Evolutionary conservation across 2,888 invertebrate genomes (phyloP), one percentile per base, ranked within the genome.

Genomic region (Acleris literana): DNA sequence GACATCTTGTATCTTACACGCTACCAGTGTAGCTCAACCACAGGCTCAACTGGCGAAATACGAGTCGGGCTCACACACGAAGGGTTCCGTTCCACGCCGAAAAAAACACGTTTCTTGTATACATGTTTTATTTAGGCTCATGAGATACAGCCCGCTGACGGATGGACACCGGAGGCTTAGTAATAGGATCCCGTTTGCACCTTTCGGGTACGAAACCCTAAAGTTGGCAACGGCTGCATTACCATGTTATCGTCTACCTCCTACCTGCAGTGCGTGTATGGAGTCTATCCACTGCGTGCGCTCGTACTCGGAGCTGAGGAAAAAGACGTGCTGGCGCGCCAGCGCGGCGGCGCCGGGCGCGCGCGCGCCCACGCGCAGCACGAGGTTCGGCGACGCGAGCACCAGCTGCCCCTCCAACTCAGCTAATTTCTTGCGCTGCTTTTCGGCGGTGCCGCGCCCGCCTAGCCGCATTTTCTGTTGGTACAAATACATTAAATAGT

Each of bases 231-330:
- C 13, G 39, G 33, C 11, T 3, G 33, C 11, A 2, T 33, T 33
- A 11, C 33, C 11, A 7, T 33, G 3, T 3, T 3, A 33, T 11
- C 33, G 11, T 33, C 11, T 33, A 2, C 11, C 2, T 5, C n/a
- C 17, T 61, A 95, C 95, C 93, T 97, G 96, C 66, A 98, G 89
- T 22, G 96, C 96, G 73, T 96, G 95, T 72, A 99, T 97, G 3
- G 98, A 97, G 83, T 98, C 98, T 73, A 97, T 95, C 98, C 98
- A 99, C 83, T 98, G 98, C 71, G 96, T 96, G 63, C 98, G 94
- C 86, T 99, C 99, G 81, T 97, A 99, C 88, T 99, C 98, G 0
- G 98, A 98, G 73, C 98, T 97, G 77, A 99, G 93, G 88, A 98
- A 97, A 92, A 99, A 97, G 63, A 96, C 95, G 84, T 96, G 95